Evolutionary conservation across 2,113 vertebrate species (phyloP).

Genomic region (Arothron firmamentum): DNA sequence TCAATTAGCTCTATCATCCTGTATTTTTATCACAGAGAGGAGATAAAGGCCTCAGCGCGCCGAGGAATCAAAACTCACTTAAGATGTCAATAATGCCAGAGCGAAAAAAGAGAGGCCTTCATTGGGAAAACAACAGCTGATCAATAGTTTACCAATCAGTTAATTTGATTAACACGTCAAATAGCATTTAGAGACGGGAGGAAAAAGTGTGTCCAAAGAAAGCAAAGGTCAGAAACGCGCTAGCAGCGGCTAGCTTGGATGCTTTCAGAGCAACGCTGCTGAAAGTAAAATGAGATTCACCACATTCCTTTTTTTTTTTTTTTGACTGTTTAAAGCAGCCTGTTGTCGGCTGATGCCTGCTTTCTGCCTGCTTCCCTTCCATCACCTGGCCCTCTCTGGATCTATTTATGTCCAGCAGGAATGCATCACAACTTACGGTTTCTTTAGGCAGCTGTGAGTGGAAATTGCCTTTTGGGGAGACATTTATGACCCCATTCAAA

Average conservation of each 20-base stretch:
- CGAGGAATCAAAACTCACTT: conserved; percentile 66
- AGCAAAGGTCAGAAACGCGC: conserved; percentile 70
- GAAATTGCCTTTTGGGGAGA: conserved; percentile 68
- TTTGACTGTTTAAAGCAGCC: conserved; percentile 22
- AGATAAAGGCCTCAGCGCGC: conserved; percentile 64
- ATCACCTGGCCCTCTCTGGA: conserved; percentile 43
- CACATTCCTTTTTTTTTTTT: conserved; percentile 28
- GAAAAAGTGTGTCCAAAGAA: conserved; percentile 64
- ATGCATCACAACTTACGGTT: conserved; percentile 59
- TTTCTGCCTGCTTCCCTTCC: conserved; percentile 28
- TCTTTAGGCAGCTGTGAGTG: conserved; percentile 76
- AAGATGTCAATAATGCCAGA: conserved; percentile 74
- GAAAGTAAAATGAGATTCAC: conserved; percentile 33
- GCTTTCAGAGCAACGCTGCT: conserved; percentile 31
- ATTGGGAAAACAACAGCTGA: conserved; percentile 62
- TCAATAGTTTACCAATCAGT: conserved; percentile 64
- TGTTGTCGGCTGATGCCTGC: not conserved
- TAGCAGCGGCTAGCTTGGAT: conserved; percentile 1
- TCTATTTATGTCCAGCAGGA: conserved; percentile 57
- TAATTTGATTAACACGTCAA: conserved; percentile 74
- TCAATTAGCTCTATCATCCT: conserved; percentile 46
- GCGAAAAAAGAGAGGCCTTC: conserved; percentile 50
- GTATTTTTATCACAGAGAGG: conserved; percentile 44
- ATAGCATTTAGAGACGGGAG: conserved; percentile 62
- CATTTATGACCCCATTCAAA: conserved; percentile 78